phyloP scores from a whole-genome alignment of 2,888 invertebrate genomes.

The Agapostemon virescens region DNA sequence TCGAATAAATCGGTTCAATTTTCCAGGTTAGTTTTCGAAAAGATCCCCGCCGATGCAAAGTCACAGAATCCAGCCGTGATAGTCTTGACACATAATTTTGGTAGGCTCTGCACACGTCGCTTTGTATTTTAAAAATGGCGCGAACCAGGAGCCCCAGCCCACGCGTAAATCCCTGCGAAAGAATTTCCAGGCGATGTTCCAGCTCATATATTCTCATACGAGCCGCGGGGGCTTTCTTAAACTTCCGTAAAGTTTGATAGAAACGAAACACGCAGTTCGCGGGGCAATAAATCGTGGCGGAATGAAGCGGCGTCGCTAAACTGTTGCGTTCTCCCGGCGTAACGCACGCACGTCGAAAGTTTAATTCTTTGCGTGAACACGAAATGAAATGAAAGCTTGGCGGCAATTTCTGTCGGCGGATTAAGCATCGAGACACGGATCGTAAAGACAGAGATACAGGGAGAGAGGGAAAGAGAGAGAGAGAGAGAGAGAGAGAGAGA shows the following conservation, averaged over 20 bases:
- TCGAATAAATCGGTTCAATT: too few relatives aligned
- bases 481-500: not conserved
- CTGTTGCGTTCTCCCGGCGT: not conserved
- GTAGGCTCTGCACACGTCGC: not conserved
- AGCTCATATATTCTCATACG: not conserved
- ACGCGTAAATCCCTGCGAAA: not conserved
- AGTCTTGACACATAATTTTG: too few relatives aligned
- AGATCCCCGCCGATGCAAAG: too few relatives aligned
- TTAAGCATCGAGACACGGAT: constrained; percentile 74
- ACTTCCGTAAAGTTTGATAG: not conserved
- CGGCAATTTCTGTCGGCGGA: constrained; percentile 70
- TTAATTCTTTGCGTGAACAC: constrained; percentile 67
- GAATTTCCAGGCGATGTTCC: not conserved
- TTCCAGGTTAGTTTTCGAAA: too few relatives aligned
- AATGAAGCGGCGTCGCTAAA: constrained; percentile 2
- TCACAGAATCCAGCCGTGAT: too few relatives aligned
- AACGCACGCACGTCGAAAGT: constrained; percentile 31
- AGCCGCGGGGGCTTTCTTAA: not conserved
- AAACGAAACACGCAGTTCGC: not conserved
- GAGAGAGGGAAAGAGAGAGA: not conserved
- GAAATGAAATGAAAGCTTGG: constrained; percentile 50
- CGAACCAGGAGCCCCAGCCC: not conserved
- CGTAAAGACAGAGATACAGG: not conserved
- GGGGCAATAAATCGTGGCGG: not conserved
- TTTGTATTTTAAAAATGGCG: not conserved